Evolutionary conservation across 2,113 vertebrate genomes (phyloP), one percentile per base, ranked within the genome.

Genomic region (Takifugu flavidus): DNA sequence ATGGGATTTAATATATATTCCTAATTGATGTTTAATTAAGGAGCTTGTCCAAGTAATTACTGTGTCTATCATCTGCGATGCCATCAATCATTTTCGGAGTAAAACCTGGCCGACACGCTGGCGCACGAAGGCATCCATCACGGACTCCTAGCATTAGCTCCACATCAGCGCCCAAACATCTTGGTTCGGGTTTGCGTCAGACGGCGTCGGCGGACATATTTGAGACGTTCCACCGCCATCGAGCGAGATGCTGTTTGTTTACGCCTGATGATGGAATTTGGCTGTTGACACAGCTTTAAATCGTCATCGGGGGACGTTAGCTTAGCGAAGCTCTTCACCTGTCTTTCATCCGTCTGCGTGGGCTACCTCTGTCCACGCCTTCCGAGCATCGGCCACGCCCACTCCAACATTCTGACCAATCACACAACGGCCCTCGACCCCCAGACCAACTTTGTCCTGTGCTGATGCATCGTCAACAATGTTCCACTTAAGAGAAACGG

Each of bases 21-120:
- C 63, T 89, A 90, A 90, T 84, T 86, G 86, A 80, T 83, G 67
- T 88, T 89, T 88, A 90, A 90, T 91, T 87, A 88, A 82, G 77
- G 80, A 62, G 72, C 82, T 82, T 83, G 88, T 89, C 77, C 65
- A 60, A 79, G 77, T 84, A 80, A 89, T 90, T 89, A 90, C 72
- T 74, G 72, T 62, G 69, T 80, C 83, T 80, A 80, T 90, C 82
- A 80, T 55, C 75, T 67, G 27, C 61, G 65, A 42, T 63, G 63
- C 71, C 79, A 87, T 90, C 86, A 86, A 87, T 91, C 89, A 88
- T 51, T 20, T 25, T 34, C 44, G n/a, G 57, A 63, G 72, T 70
- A 81, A 82, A 88, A 76, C 75, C 68, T 66, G 65, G 61, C 52
- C 61, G 62, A 58, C 80, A 83, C 77, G 26, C 39, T 51, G 63